These are phyloP conservation scores for Phylloscopus trochilus DNA, from an alignment of 2,113 vertebrate genomes.

Conservation along the genomic window DNA sequence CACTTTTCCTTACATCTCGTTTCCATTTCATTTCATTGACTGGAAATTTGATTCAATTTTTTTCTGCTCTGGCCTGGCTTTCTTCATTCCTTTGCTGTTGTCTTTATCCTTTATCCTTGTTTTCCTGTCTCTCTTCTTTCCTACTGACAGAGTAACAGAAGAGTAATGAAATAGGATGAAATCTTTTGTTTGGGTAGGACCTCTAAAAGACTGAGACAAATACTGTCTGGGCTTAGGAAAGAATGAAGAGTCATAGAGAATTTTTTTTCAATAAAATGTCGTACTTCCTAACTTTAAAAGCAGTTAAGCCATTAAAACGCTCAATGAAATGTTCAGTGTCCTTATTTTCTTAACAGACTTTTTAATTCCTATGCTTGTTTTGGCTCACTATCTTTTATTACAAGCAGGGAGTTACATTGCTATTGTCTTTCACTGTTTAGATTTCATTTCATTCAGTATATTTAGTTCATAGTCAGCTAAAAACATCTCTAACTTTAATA, in stretches of 20 bases:
- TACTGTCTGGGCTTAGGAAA: neutral
- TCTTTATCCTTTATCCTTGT: neutral
- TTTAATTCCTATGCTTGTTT: neutral
- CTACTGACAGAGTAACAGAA: neutral
- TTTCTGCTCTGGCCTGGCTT: neutral
- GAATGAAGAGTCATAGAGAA: neutral
- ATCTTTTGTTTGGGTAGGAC: neutral
- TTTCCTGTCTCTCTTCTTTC: neutral
- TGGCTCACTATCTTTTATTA: neutral
- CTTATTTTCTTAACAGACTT: neutral
- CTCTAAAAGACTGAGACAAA: neutral
- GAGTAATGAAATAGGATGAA: neutral
- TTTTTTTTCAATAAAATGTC: neutral
- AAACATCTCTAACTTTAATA: neutral
- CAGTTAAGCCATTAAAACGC: neutral
- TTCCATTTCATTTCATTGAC: conserved; percentile 35
- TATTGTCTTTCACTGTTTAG: neutral
- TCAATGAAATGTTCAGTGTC: neutral
- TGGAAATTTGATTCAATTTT: neutral
- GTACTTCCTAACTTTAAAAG: neutral
- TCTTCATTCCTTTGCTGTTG: neutral
- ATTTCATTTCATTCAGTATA: neutral
- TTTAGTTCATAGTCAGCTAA: neutral
- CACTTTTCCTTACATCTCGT: neutral
- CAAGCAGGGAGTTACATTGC: neutral